Percentiles rank a stretch among this genome's conserved stretches.
phyloP scores from a whole-genome alignment of 2,113 vertebrate species.

The Pardalotus punctatus region DNA sequence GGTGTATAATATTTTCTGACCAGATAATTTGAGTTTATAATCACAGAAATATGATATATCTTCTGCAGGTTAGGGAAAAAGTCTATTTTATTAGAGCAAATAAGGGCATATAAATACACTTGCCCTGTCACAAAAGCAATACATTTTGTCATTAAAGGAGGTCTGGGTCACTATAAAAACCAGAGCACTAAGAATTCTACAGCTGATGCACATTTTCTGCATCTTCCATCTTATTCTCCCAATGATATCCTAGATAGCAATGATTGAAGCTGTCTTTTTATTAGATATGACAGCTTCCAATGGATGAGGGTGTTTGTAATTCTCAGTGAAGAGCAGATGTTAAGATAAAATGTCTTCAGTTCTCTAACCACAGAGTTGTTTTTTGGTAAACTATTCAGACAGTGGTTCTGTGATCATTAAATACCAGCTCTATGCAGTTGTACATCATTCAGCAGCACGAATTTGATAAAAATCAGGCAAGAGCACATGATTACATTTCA shows the following conservation, averaged over 20 bases:
- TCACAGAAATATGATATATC: neutral
- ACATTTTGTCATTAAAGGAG: neutral
- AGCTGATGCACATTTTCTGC: neutral
- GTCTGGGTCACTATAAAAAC: neutral
- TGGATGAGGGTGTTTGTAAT: neutral
- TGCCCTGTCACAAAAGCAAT: neutral
- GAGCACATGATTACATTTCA: neutral
- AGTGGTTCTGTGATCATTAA: neutral
- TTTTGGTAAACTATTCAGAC: neutral
- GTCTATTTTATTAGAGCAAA: neutral
- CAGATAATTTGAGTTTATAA: neutral
- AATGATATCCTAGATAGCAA: neutral
- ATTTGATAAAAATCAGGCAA: slow-evolving; percentile 11
- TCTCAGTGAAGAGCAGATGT: neutral
- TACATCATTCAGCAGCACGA: neutral
- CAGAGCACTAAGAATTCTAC: neutral
- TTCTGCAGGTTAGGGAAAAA: neutral
- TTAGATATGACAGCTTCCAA: slow-evolving; percentile 9
- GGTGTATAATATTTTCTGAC: neutral
- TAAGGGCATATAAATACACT: neutral
- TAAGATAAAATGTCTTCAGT: neutral
- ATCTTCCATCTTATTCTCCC: neutral
- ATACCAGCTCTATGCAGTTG: neutral
- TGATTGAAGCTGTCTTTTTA: neutral
- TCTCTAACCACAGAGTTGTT: neutral